Evolutionary conservation across 2,113 vertebrate species (phyloP).

Genomic region (Poeciliopsis turrubarensis): DNA sequence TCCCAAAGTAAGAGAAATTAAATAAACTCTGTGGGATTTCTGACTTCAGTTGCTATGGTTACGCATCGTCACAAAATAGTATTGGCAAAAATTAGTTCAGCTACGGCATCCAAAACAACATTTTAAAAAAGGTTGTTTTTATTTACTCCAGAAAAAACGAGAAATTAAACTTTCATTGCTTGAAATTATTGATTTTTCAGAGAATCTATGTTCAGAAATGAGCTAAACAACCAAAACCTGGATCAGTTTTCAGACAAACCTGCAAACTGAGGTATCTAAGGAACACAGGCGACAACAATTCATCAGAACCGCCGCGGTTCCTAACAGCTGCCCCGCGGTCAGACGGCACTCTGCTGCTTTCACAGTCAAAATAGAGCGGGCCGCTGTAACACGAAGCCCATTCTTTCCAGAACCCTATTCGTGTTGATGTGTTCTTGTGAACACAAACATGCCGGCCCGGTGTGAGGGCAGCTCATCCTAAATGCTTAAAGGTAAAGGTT

Average conservation of each 20-base stretch:
- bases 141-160: too few relatives aligned
- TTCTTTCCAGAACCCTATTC: conserved; percentile 72
- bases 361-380: conserved; percentile 71
- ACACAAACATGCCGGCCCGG: conserved; percentile 62
- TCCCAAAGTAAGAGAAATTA: too few relatives aligned
- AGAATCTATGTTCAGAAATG: too few relatives aligned
- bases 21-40: too few relatives aligned
- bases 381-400: conserved; percentile 70
- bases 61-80: too few relatives aligned
- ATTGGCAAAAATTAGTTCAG: too few relatives aligned
- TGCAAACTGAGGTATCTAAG: neutral
- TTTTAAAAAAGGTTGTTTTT: too few relatives aligned
- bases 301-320: conserved; percentile 61
- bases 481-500: conserved; percentile 74
- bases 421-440: conserved; percentile 63
- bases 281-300: neutral
- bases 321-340: conserved; percentile 78
- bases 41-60: too few relatives aligned
- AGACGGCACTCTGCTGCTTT: conserved; percentile 58
- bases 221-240: neutral
- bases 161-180: too few relatives aligned
- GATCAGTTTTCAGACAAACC: neutral
- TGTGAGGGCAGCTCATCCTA: conserved; percentile 42
- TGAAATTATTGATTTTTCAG: too few relatives aligned
- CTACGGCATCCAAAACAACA: too few relatives aligned